Evolutionary conservation across 2,797 vertebrate species (phyloP).

Genomic region (Apodemus agrarius): DNA sequence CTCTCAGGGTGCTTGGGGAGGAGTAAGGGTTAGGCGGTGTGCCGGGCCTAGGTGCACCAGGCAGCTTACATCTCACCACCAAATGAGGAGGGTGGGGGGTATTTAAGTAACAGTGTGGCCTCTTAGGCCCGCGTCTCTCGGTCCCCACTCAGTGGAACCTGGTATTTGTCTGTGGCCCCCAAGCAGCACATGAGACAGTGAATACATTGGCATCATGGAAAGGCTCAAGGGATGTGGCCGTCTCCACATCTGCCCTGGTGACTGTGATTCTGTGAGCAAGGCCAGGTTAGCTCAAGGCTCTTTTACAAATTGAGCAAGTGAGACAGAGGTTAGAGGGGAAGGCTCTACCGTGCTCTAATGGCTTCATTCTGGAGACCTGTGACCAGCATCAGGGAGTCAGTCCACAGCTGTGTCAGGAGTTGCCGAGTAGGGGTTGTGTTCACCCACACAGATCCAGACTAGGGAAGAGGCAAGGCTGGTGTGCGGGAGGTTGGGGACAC

Average conservation of each 20-base stretch:
- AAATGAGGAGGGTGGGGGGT: neutral
- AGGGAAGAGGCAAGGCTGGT: neutral
- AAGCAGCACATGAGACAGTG: neutral
- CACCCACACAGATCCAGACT: neutral
- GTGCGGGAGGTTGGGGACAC: fast-evolving
- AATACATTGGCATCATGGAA: neutral
- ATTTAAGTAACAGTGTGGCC: neutral
- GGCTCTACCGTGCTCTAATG: neutral
- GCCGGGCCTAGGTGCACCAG: neutral
- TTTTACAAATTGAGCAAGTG: neutral
- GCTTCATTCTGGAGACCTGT: neutral
- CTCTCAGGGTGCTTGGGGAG: neutral
- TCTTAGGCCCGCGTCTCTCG: neutral
- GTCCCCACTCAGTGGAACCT: neutral
- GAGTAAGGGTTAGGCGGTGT: neutral
- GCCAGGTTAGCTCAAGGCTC: neutral
- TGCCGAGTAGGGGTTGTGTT: neutral
- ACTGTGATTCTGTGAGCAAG: no score
- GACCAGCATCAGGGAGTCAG: neutral
- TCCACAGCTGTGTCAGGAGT: neutral
- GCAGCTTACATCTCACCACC: no score
- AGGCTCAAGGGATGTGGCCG: neutral
- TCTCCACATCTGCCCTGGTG: neutral
- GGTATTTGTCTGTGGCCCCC: neutral
- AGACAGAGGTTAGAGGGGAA: fast-evolving